Evolutionary conservation across 1,140 invertebrate genomes (phyloP), one percentile per base, ranked within the genome.

Genomic region (Acyrthosiphon pisum): DNA sequence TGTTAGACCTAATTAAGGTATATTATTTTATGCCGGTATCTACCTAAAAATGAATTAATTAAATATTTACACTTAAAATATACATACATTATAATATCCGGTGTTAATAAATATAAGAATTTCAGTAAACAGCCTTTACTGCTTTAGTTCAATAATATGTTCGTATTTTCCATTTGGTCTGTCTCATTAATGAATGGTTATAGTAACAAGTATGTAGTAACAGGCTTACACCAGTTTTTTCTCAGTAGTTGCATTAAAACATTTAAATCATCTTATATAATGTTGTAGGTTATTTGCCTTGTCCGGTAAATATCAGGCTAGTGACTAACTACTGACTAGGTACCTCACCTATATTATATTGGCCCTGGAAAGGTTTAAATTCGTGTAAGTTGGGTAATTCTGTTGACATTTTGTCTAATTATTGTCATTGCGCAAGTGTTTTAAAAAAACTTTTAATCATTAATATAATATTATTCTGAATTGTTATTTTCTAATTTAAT

Each of bases 221-320:
- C 30, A 87, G 46, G 30, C 46, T 35, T 50, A 48, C 41, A 86
- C 84, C 26, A 86, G 41, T 50, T 88, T 50, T 88, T 87, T 50
- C 22, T 76, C 60, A 9, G 26, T 22, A 44, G 56, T 68, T 60
- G 9, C 30, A 60, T 90, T 90, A 26, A 68, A 41, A 90, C 76
- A 81, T 92, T 92, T 83, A 83, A 83, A 92, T 50, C 8, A 50
- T 53, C 90, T 92, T 92, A 50, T 50, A 56, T 92, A 92, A 92
- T 83, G 6, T 11, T 92, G 1, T 92, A 83, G 44, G 41, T 90
- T 60, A 68, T 92, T 23, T 20, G 37, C 6, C n/a, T 83, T 83
- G 26, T 20, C 7, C 14, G 8, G 6, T 90, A 68, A 90, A 44
- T n/a, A 81, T 92, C 8, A 18, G 46, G 4, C 22, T n/a, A 76